Percentiles rank a stretch among this genome's conserved stretches.
Evolutionary conservation across 2,888 invertebrate species (phyloP).

Genomic region (Epinotia demarniana): DNA sequence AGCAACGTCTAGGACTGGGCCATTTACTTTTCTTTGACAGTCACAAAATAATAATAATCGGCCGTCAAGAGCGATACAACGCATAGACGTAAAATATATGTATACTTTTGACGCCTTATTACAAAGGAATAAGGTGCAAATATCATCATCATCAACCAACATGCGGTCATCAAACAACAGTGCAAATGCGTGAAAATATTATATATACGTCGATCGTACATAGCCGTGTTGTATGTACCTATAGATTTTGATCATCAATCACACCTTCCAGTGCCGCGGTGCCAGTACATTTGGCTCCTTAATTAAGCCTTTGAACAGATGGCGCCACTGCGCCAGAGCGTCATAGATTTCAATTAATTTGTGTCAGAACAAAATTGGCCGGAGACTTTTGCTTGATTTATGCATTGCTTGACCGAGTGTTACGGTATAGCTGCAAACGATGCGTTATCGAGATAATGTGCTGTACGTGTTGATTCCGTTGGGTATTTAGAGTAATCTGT

Average conservation of each 20-base stretch:
- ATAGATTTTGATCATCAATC: conserved; percentile 68
- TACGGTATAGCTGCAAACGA: not conserved
- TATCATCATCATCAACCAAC: not conserved
- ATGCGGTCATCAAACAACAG: too few species aligned
- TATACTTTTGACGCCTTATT: not conserved
- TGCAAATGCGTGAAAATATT: not conserved
- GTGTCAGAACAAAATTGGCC: conserved; percentile 74
- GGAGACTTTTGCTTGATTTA: conserved; percentile 67
- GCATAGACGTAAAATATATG: not conserved
- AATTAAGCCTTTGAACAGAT: conserved; percentile 79
- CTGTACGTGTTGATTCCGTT: too few species aligned
- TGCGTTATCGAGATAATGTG: not conserved
- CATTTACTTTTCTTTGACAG: conserved; percentile 51
- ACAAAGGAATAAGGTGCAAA: conserved; percentile 1
- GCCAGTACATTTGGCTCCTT: conserved; percentile 80
- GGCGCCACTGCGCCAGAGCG: conserved; percentile 61
- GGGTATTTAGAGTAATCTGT: too few species aligned
- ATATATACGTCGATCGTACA: conserved; percentile 59
- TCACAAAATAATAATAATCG: conserved; percentile 69
- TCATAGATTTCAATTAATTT: conserved; percentile 82
- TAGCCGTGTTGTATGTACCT: conserved; percentile 50
- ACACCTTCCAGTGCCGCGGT: conserved; percentile 64
- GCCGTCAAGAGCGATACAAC: conserved; percentile 52
- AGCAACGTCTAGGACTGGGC: too few species aligned
- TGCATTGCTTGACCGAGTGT: not conserved